Percentiles rank a stretch among this genome's conserved stretches.
phyloP scores from a whole-genome alignment of 1,140 invertebrate genomes.

The Drosophila novamexicana region DNA sequence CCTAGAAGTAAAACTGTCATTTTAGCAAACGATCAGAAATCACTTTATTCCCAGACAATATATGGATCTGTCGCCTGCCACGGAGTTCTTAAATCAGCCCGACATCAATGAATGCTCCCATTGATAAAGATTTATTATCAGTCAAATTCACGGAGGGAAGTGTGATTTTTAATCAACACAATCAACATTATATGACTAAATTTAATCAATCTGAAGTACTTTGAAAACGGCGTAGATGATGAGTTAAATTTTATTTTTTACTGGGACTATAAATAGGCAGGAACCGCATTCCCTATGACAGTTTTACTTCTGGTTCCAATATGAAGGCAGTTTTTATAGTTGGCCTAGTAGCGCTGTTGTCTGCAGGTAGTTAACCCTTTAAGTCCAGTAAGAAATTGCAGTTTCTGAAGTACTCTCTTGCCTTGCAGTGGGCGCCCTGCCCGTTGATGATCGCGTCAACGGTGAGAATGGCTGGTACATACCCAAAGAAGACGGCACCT shows the following conservation, averaged over 20 bases:
- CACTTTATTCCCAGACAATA: background rate
- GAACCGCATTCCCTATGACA: constrained; percentile 1
- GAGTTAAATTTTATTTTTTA: background rate
- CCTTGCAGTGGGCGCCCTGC: background rate
- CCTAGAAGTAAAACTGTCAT: background rate
- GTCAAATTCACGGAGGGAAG: constrained; percentile 36
- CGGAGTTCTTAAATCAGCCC: constrained; percentile 17
- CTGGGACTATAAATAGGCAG: constrained; percentile 57
- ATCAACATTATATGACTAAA: constrained; percentile 26
- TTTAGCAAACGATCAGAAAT: constrained; percentile 2
- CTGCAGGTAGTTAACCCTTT: constrained; percentile 35
- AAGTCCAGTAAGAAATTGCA: background rate
- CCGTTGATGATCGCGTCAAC: constrained; percentile 11
- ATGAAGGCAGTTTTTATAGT: constrained; percentile 60
- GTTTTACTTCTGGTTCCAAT: constrained; percentile 17
- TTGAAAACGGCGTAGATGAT: constrained; percentile 39
- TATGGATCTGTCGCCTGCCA: background rate
- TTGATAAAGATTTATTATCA: constrained; percentile 35
- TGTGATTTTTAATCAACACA: constrained; percentile 41
- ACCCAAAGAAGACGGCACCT: constrained; percentile 14
- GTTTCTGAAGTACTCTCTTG: no score
- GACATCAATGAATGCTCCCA: background rate
- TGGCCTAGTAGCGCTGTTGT: constrained; percentile 47
- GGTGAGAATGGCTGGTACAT: constrained; percentile 35
- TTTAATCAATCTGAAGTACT: constrained; percentile 54